Base-by-base conservation (phyloP, 2,888 invertebrate species). In the Brachylomia viminalis region DNA sequence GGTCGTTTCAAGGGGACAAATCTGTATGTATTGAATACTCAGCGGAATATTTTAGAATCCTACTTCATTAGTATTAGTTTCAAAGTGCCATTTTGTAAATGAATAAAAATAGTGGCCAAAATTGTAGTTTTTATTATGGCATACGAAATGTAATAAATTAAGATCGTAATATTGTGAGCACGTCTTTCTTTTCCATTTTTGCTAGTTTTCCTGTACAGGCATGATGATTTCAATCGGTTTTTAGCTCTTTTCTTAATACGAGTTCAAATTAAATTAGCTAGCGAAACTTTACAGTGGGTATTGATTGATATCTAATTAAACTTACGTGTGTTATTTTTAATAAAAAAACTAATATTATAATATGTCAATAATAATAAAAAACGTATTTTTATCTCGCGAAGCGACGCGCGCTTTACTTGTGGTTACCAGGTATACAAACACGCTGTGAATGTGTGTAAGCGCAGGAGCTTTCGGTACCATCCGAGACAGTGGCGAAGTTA, bases 161-260 rank as follows among this genome's bases (percentile, higher is more conserved):
- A 17, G 47, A n/a, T 15, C 3, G 2, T 30, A 49, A 11, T 38
- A 73, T 59, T 30, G n/a, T 1, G 1, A 54, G 76, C 76, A 77
- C 30, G 76, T n/a, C 10, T 54, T 38, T n/a, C 3, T 68, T 20
- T 47, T 33, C 17, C 1, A 54, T 66, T 59, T 65, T 42, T 65
- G 15, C 30, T 75, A n/a, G 38, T n/a, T 75, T 23, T 33, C 10
- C 38, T 74, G 80, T 80, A 75, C 56, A 79, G 79, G 79, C 79
- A 79, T 80, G 80, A 27, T 49, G 54, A 33, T 67, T 56, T 56
- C 1, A 23, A 27, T 54, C 38, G 13, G 15, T 72, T 62, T 54
- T 49, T 6, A 56, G n/a, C 6, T 64, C 15, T 15, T 56, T 64
- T 64, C 11, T 0, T 56, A 17, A 5, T 33, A 49, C 1, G 8